Conservation (phyloP, 2,113 vertebrate species). For the Hippocampus guttulatus region DNA sequence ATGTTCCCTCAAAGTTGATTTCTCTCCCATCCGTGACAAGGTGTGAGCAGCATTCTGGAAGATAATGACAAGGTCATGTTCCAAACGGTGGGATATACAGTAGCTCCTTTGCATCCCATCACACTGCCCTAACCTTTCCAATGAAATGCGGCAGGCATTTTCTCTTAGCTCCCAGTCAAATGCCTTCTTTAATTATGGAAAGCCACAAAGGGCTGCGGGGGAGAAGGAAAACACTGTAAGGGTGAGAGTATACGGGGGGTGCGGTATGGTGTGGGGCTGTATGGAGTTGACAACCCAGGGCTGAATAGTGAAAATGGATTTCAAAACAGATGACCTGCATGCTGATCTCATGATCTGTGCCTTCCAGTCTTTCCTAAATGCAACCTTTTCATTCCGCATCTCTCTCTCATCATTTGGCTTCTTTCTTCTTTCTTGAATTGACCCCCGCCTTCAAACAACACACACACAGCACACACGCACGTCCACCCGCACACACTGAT, state of each 20-base stretch:
- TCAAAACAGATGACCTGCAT: slow-evolving; percentile 85
- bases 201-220: slow-evolving; percentile 38
- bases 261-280: slow-evolving; percentile 15
- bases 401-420: slow-evolving; percentile 39
- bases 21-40: not conserved
- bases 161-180: slow-evolving; percentile 43
- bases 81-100: slow-evolving; percentile 19
- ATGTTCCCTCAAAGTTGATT: slow-evolving; percentile 19
- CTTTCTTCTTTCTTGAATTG: slow-evolving; percentile 44
- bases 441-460: slow-evolving; percentile 16
- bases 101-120: slow-evolving; percentile 20
- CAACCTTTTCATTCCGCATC: slow-evolving; percentile 50
- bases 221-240: slow-evolving; percentile 43
- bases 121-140: slow-evolving; percentile 17
- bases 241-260: slow-evolving; percentile 6
- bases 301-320: slow-evolving; percentile 76
- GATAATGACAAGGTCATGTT: slow-evolving; percentile 20
- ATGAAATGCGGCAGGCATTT: slow-evolving; percentile 52
- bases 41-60: slow-evolving; percentile 5
- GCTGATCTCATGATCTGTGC: slow-evolving; percentile 82
- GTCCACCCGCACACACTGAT: slow-evolving; percentile 53
- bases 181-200: slow-evolving; percentile 62
- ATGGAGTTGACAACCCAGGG: slow-evolving; percentile 66
- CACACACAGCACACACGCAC: slow-evolving; percentile 26
- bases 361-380: slow-evolving; percentile 60